Base-by-base conservation (phyloP, 2,888 invertebrate species). In the Athrips mouffetella region DNA sequence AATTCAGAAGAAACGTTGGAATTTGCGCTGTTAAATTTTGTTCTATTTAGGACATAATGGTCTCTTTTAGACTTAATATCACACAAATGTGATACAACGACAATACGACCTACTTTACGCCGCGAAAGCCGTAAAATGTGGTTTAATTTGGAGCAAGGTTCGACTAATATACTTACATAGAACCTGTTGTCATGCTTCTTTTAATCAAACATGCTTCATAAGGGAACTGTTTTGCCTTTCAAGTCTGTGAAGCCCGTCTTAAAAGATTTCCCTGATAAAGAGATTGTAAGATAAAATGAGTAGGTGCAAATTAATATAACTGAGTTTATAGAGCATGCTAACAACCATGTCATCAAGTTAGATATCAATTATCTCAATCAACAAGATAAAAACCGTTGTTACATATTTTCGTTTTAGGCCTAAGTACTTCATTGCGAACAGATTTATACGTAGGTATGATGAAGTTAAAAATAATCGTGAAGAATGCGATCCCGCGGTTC, bases 391-490 rank as follows among this genome's bases (percentile, higher is more conserved):
- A 21, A 21, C n/a, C n/a, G 13, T 37, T 37, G 37, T 21, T 21
- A 20, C 20, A 31, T 13, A 31, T 15, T 11, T n/a, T 10, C 27
- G 27, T 7, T 18, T 37, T 11, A 25, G 11, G 40, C 29, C 4
- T n/a, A 25, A 42, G 30, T 42, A 29, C 30, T 42, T 29, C 30
- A 4, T 11, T 42, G 30, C 30, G 11, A 25, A 29, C 15, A 13
- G 16, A 29, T 27, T 11, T 20, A 18, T 35, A 10, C 13, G 6
- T 29, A 49, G 47, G 47, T 45, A 18, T 46, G 29, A 41, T 45
- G 49, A 31, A 45, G 57, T 67, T 74, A 70, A 68, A 70, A 70
- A 73, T 73, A 75, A 52, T 45, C 3, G 53, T 21, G 52, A 70
- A 63, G 65, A 70, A 75, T 70, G 64, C 54, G 53, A 68, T 60